phyloP scores from a whole-genome alignment of 2,888 invertebrate genomes.

The Caenorhabditis uteleia region DNA sequence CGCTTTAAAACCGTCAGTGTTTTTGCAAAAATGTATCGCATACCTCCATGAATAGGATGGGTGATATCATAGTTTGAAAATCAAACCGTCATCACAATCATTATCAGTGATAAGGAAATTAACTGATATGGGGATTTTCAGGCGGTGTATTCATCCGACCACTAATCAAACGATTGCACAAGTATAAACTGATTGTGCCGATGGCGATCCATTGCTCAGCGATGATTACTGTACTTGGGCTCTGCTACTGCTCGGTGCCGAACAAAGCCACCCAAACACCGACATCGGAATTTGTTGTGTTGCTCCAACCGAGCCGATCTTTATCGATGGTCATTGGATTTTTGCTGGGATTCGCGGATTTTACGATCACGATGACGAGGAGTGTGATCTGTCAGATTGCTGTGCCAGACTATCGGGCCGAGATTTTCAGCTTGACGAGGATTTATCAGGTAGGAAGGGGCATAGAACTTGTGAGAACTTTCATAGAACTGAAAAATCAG shows the following conservation, averaged over 20 bases:
- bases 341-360: constrained; percentile 39
- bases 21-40: no score
- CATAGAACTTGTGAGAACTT: background rate
- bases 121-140: constrained; percentile 6
- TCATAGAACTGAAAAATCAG: background rate
- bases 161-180: constrained; percentile 37
- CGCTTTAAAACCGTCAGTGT: no score
- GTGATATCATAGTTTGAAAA: constrained; percentile 12
- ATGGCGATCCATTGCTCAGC: constrained; percentile 22
- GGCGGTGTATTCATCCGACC: constrained; percentile 40
- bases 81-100: constrained; percentile 19
- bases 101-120: background rate
- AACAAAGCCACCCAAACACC: constrained; percentile 36
- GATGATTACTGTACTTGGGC: constrained; percentile 11
- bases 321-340: constrained; percentile 32
- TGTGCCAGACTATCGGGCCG: constrained; percentile 38
- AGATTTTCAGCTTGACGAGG: constrained; percentile 39
- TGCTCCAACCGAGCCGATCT: constrained; percentile 34
- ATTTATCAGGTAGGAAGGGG: constrained; percentile 42
- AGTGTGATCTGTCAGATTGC: constrained; percentile 42
- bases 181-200: constrained; percentile 38
- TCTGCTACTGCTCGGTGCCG: constrained; percentile 37
- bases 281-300: constrained; percentile 10
- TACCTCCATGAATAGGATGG: constrained; percentile 5
- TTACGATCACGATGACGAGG: constrained; percentile 40